These are phyloP conservation scores for Dryocosmus kuriphilus DNA, from an alignment of 2,888 invertebrate genomes.

Conservation along the genomic window DNA sequence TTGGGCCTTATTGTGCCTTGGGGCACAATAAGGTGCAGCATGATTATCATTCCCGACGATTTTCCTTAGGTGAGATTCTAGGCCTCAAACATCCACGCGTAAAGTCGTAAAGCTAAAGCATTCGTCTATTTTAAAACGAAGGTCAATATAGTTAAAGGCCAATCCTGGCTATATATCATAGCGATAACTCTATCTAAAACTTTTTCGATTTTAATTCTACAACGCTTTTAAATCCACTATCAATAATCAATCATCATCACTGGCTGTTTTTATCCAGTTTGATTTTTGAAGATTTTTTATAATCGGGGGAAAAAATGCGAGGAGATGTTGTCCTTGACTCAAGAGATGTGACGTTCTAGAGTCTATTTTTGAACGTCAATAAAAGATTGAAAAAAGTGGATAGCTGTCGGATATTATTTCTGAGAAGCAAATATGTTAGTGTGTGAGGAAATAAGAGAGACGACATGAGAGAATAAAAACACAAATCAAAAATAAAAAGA, in stretches of 20 bases:
- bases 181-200: slow-evolving; percentile 56
- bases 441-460: background rate
- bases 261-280: background rate
- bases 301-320: background rate
- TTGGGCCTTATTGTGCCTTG: slow-evolving; percentile 22
- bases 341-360: background rate
- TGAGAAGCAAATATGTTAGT: slow-evolving; percentile 38
- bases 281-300: background rate
- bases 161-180: slow-evolving; percentile 55
- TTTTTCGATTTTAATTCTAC: slow-evolving; percentile 6
- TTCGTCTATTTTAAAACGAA: slow-evolving; percentile 62
- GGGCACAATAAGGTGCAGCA: slow-evolving; percentile 33
- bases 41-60: slow-evolving; percentile 35
- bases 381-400: background rate
- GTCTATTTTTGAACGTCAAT: slow-evolving; percentile 18
- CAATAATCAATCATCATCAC: background rate
- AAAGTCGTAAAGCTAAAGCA: slow-evolving; percentile 40
- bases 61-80: slow-evolving; percentile 26
- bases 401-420: slow-evolving; percentile 22
- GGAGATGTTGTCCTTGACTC: slow-evolving; percentile 11
- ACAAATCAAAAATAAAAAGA: background rate
- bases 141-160: slow-evolving; percentile 59
- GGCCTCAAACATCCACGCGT: background rate
- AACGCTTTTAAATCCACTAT: background rate
- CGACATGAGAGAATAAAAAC: background rate